phyloP scores from a whole-genome alignment of 2,888 invertebrate genomes.

The Macrosiphum euphorbiae region DNA sequence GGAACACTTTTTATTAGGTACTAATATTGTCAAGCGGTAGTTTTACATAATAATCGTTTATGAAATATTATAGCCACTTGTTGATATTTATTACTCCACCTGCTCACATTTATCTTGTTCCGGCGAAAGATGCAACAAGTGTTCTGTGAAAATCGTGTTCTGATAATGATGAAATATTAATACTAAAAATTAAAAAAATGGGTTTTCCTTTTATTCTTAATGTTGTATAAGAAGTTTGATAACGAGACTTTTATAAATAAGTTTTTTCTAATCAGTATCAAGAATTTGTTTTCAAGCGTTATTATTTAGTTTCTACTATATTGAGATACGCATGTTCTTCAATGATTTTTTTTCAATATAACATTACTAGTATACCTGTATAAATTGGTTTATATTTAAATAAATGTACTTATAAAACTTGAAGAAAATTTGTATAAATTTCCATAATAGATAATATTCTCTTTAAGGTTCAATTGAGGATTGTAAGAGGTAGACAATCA shows the following conservation, averaged over 20 bases:
- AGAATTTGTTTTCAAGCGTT: neutral
- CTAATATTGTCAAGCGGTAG: neutral
- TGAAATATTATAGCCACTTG: constrained; percentile 18
- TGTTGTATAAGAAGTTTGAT: neutral
- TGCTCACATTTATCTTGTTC: neutral
- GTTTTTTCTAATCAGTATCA: neutral
- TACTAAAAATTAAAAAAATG: neutral
- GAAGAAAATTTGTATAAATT: neutral
- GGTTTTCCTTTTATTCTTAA: neutral
- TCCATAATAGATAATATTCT: neutral
- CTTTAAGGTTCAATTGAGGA: neutral
- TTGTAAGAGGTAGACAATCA: neutral
- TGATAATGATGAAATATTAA: neutral
- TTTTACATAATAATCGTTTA: neutral
- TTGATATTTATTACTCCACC: neutral
- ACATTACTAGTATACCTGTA: neutral
- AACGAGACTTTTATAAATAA: neutral
- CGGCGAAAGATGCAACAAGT: neutral
- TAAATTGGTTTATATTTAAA: neutral
- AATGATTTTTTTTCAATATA: neutral
- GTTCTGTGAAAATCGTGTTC: neutral
- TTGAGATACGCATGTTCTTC: neutral
- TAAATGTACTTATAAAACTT: neutral
- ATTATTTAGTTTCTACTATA: neutral
- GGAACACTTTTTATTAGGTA: neutral